Percentiles rank a stretch among this genome's conserved stretches.
Evolutionary conservation across 2,888 invertebrate species (phyloP).

Genomic region (Cryptus viduatorius): DNA sequence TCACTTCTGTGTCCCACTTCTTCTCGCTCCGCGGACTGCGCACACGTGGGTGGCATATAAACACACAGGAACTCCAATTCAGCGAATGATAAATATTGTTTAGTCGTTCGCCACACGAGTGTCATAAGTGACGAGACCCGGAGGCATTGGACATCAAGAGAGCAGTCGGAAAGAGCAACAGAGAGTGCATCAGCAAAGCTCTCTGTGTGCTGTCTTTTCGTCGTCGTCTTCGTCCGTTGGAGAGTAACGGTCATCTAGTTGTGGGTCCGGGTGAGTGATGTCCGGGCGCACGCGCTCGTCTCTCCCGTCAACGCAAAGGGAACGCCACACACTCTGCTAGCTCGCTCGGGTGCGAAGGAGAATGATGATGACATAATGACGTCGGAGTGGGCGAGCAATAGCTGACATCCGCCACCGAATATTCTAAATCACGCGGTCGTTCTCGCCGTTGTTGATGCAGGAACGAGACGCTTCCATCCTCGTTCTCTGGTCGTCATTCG

Average conservation of each 20-base stretch:
- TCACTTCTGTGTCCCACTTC: constrained; percentile 26
- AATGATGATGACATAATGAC: constrained; percentile 85
- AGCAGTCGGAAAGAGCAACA: constrained; percentile 28
- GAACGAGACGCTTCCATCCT: constrained; percentile 35
- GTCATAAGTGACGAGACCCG: constrained; percentile 47
- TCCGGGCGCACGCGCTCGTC: constrained; percentile 81
- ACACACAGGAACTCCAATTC: constrained; percentile 83
- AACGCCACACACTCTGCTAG: constrained; percentile 46
- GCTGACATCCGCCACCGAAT: constrained; percentile 85
- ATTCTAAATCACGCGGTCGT: constrained; percentile 83
- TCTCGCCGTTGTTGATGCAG: constrained; percentile 64
- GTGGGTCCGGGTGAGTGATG: constrained; percentile 81
- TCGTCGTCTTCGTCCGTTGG: constrained; percentile 26
- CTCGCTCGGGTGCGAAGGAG: constrained; percentile 81
- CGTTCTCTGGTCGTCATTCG: constrained; percentile 72
- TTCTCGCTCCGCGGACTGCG: constrained; percentile 8
- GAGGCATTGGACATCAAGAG: constrained; percentile 26
- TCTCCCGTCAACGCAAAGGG: constrained; percentile 81
- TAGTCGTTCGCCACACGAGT: constrained; percentile 74
- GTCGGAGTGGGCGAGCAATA: constrained; percentile 85
- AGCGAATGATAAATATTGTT: constrained; percentile 82
- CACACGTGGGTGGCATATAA: constrained; percentile 77
- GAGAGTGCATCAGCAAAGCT: constrained; percentile 63
- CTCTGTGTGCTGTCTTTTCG: constrained; percentile 52
- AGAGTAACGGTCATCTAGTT: constrained; percentile 65